Conservation (phyloP, 92 coral and sea anemone species). For the Pocillopora grandis region DNA sequence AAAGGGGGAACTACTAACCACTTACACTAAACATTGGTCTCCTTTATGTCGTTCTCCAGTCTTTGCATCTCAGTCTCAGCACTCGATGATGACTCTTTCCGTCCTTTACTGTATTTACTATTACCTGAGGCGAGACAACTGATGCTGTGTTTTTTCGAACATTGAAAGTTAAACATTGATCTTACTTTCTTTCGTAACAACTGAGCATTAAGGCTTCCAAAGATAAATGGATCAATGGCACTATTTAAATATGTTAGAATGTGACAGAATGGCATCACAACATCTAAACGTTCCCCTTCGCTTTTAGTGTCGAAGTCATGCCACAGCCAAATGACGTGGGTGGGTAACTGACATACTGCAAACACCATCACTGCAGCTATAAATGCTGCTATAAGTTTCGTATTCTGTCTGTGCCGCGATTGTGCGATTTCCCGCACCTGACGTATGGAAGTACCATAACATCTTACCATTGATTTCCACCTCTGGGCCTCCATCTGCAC, state of each 20-base stretch:
- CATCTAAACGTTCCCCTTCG: slow-evolving; percentile 34
- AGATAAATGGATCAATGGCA: slow-evolving; percentile 75
- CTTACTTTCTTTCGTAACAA: neutral
- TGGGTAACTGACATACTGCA: slow-evolving; percentile 70
- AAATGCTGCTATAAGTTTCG: slow-evolving; percentile 56
- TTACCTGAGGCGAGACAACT: too few relatives aligned
- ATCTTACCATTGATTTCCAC: slow-evolving; percentile 4
- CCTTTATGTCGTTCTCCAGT: too few relatives aligned
- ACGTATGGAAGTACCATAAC: neutral
- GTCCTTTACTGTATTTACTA: too few relatives aligned
- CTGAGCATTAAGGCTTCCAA: slow-evolving; percentile 54
- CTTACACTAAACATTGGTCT: too few relatives aligned
- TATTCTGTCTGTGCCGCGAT: slow-evolving; percentile 35
- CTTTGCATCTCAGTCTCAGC: too few relatives aligned
- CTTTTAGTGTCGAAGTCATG: slow-evolving; percentile 57
- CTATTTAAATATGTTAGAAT: slow-evolving; percentile 67
- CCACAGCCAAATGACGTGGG: slow-evolving; percentile 79
- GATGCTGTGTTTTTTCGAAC: too few relatives aligned
- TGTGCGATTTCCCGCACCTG: slow-evolving; percentile 3
- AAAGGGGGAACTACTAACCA: too few relatives aligned
- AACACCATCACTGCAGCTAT: slow-evolving; percentile 71
- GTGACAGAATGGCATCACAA: slow-evolving; percentile 47
- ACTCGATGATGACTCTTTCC: too few relatives aligned
- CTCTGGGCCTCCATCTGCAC: slow-evolving; percentile 32
- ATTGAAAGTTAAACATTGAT: neutral